Evolutionary conservation across 2,797 vertebrate species (phyloP).

Genomic region (Rhyacichthys aspro): DNA sequence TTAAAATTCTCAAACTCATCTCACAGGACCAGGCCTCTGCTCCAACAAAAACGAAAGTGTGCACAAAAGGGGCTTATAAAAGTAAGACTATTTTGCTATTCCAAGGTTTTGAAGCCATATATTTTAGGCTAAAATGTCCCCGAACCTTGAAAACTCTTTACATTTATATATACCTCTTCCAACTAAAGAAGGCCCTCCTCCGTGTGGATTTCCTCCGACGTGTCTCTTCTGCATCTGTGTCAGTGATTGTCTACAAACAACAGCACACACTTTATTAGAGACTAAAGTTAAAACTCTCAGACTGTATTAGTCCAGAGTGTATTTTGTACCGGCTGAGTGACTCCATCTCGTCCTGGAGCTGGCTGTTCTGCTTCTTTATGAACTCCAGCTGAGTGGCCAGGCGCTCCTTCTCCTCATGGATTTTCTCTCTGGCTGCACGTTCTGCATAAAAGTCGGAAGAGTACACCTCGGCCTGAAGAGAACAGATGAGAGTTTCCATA

Average conservation of each 20-base stretch:
- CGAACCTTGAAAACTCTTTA: neutral
- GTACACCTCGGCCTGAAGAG: slow-evolving; percentile 91
- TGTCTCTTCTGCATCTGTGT: slow-evolving; percentile 93
- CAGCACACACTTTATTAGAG: neutral
- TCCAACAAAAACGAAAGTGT: too few species aligned
- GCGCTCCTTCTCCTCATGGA: slow-evolving; percentile 94
- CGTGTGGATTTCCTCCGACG: too few species aligned
- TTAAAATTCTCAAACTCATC: too few species aligned
- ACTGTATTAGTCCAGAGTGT: neutral
- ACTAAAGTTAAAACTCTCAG: neutral
- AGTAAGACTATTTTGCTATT: too few species aligned
- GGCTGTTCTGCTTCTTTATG: slow-evolving; percentile 86
- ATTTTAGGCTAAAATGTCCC: too few species aligned
- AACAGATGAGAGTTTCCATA: neutral
- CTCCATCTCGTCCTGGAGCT: slow-evolving; percentile 85
- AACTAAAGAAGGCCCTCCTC: slow-evolving; percentile 59
- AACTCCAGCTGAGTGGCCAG: slow-evolving; percentile 89
- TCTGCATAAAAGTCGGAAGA: slow-evolving; percentile 97
- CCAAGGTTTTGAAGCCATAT: too few species aligned
- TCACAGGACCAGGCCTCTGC: too few species aligned
- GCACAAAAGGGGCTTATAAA: too few species aligned
- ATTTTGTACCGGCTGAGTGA: slow-evolving; percentile 77
- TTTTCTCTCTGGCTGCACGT: slow-evolving; percentile 93
- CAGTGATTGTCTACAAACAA: slow-evolving; percentile 82
- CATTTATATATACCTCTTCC: slow-evolving; percentile 66